A percentile compares a stretch with the other conserved stretches of the same genome.
These are phyloP conservation scores for silkworm (Bombyx mori) DNA, from an alignment of 1,140 invertebrate species.

Conservation along the genomic window ASM3026992v2 NC_085124.1:9003501-9004000, in stretches of 20 bases:
- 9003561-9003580: no score
- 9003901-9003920: conserved; percentile 42
- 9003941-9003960: conserved; percentile 37
- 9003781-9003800: conserved; percentile 27
- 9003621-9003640: no score
- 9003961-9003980: conserved; percentile 34
- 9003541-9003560: no score
- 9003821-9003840: conserved; percentile 25
- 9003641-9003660: no score
- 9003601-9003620: no score
- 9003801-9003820: conserved; percentile 25
- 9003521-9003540: no score
- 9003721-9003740: no score
- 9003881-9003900: conserved; percentile 27
- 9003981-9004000: conserved; percentile 40
- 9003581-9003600: no score
- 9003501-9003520: no score
- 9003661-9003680: no score
- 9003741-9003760: conserved; percentile 17
- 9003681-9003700: no score
- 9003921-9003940: conserved; percentile 58
- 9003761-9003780: conserved; percentile 29
- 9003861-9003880: conserved; percentile 63
- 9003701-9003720: no score
- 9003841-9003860: conserved; percentile 52